Evolutionary conservation across 2,113 vertebrate species (phyloP), one percentile per base, ranked within the genome.

Genomic region (Orthonyx spaldingii): DNA sequence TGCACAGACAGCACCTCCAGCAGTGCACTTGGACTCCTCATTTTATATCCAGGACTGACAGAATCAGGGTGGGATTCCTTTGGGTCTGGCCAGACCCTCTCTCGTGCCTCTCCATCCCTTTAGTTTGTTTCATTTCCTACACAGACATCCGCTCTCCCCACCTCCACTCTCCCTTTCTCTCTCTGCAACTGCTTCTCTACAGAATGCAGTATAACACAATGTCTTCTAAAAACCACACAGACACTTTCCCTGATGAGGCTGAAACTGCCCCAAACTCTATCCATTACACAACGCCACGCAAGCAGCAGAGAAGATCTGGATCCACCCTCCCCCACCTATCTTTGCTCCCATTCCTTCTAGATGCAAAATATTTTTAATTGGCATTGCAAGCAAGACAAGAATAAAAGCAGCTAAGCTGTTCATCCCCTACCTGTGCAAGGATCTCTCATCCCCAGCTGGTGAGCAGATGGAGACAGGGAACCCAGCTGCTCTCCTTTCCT

Each of bases 401-500:
- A 94, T 85, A 94, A 93, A 94, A 85, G 78, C 93, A 85, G 78
- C 80, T 93, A 90, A 90, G 77, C 93, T 82, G 49, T 39, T 96
- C 63, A 65, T 90, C 91, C 84, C 96, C 91, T 97, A 97, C 96
- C 97, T 97, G 97, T 86, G 93, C 66, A 69, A 83, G 55, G 56
- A 80, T 83, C 89, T 97, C 82, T 93, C 95, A 96, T 96, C 87
- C 91, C 94, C 93, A 92, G 96, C 95, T 95, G 91, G 90, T 60
- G 77, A 95, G 88, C 70, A 80, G 96, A 95, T 91, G 90, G 78
- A 93, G 75, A 85, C 93, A 60, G 92, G 89, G 94, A 95, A 93
- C 87, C 96, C 93, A 96, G 97, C 96, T 94, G 96, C 96, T 94
- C 92, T 95, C 79, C 77, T 42, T 92, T 71, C 96, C 93, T 89